Evolutionary conservation across 2,113 vertebrate species (phyloP).

Genomic region (Puntigrus tetrazona): DNA sequence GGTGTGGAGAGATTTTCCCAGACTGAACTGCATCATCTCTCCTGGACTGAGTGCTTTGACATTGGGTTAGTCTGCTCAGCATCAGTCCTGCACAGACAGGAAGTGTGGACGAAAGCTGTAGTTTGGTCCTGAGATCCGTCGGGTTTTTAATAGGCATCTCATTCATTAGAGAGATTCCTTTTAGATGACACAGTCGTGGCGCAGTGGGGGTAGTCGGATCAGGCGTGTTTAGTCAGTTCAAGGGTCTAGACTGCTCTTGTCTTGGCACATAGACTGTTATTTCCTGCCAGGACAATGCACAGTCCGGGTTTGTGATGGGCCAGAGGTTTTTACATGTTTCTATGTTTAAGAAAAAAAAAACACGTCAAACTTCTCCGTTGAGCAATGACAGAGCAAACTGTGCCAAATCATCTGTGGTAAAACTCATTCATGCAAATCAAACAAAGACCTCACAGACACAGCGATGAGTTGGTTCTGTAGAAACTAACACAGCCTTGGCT

Average conservation of each 20-base stretch:
- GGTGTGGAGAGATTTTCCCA: conserved; percentile 46
- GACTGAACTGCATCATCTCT: conserved; percentile 26
- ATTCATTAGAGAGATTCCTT: conserved; percentile 81
- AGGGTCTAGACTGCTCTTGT: conserved; percentile 70
- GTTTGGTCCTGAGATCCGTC: conserved; percentile 62
- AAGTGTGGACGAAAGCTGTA: conserved; percentile 72
- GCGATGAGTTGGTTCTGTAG: neutral
- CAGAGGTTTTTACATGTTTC: conserved; percentile 67
- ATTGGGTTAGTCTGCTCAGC: conserved; percentile 68
- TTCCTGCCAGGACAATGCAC: conserved; percentile 62
- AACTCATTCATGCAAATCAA: neutral
- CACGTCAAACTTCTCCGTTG: conserved; percentile 79
- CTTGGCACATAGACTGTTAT: conserved; percentile 66
- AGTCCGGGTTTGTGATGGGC: conserved; percentile 48
- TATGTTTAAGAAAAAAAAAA: conserved; percentile 68
- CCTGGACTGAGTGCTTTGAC: conserved; percentile 64
- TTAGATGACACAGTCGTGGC: conserved; percentile 74
- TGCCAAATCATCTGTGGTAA: neutral
- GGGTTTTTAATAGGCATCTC: conserved; percentile 74
- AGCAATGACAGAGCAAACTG: conserved; percentile 51
- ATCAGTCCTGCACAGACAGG: conserved; percentile 70
- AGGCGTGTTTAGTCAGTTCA: conserved; percentile 33
- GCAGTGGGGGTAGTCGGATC: conserved; percentile 40
- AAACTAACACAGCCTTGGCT: neutral
- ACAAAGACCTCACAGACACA: neutral